Evolutionary conservation across 2,113 vertebrate genomes (phyloP).

Genomic region (Terrapene triunguis): DNA sequence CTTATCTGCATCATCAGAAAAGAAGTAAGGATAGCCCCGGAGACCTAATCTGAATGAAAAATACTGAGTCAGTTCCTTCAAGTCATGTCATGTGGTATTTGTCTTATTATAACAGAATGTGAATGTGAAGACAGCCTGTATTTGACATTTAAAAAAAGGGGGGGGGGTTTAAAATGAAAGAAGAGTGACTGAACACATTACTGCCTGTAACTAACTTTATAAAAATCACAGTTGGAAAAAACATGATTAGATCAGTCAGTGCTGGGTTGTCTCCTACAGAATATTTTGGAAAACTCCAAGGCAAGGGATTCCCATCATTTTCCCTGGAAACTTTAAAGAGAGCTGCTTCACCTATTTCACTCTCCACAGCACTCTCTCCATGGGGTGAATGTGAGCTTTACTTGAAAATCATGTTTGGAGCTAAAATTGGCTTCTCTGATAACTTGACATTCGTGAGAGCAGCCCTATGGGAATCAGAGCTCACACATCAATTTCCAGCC

Average conservation of each 20-base stretch:
- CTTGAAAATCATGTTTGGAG: background rate
- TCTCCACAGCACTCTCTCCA: background rate
- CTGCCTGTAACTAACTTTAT: background rate
- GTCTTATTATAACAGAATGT: background rate
- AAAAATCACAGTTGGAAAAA: background rate
- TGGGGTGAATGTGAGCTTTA: background rate
- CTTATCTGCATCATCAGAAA: conserved; percentile 19
- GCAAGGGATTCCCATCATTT: background rate
- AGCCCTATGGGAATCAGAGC: background rate
- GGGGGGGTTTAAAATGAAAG: background rate
- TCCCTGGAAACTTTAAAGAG: background rate
- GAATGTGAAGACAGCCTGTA: conserved; percentile 14
- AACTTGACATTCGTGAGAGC: background rate
- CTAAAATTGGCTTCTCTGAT: background rate
- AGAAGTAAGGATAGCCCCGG: conserved; percentile 3
- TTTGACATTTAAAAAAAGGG: background rate
- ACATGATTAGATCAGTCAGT: background rate
- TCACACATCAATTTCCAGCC: background rate
- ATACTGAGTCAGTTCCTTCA: background rate
- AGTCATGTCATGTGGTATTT: background rate
- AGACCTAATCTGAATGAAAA: background rate
- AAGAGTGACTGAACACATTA: background rate
- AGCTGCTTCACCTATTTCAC: background rate
- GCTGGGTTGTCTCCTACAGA: background rate
- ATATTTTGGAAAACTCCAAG: background rate